These are phyloP conservation scores for Melolontha melolontha DNA, from an alignment of 2,888 invertebrate genomes.

Conservation along the genomic window DNA sequence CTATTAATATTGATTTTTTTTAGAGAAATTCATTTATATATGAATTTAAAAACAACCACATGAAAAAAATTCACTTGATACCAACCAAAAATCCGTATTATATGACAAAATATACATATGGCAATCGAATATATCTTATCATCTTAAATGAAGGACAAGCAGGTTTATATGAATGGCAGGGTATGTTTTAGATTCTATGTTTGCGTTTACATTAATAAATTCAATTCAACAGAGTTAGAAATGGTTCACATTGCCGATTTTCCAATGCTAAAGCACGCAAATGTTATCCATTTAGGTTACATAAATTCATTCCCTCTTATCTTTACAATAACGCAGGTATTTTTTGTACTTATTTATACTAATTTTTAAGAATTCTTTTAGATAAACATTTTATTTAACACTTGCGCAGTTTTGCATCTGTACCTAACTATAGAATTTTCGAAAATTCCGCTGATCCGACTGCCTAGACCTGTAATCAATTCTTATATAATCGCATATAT, in stretches of 20 bases:
- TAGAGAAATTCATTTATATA: constrained; percentile 52
- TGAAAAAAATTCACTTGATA: constrained; percentile 54
- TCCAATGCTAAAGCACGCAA: constrained; percentile 43
- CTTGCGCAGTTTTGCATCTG: no score
- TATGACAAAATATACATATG: constrained; percentile 48
- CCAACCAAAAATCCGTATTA: constrained; percentile 44
- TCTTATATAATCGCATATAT: no score
- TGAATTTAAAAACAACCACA: constrained; percentile 51
- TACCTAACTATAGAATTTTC: no score
- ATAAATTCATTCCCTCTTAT: constrained; percentile 37
- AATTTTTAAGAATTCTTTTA: no score
- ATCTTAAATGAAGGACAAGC: constrained; percentile 50
- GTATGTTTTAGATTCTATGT: constrained; percentile 46
- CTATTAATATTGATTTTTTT: constrained; percentile 41
- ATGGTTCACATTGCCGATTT: constrained; percentile 47
- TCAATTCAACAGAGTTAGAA: constrained; percentile 45
- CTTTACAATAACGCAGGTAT: constrained; percentile 43
- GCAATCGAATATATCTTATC: constrained; percentile 49
- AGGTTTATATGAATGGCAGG: constrained; percentile 54
- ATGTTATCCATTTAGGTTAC: constrained; percentile 38
- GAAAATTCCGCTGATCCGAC: no score
- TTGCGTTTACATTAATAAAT: constrained; percentile 17
- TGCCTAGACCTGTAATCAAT: no score
- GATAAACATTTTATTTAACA: no score
- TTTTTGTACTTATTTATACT: no score